Evolutionary conservation across 2,113 vertebrate genomes (phyloP).

Genomic region (Gorsachius goisagi): DNA sequence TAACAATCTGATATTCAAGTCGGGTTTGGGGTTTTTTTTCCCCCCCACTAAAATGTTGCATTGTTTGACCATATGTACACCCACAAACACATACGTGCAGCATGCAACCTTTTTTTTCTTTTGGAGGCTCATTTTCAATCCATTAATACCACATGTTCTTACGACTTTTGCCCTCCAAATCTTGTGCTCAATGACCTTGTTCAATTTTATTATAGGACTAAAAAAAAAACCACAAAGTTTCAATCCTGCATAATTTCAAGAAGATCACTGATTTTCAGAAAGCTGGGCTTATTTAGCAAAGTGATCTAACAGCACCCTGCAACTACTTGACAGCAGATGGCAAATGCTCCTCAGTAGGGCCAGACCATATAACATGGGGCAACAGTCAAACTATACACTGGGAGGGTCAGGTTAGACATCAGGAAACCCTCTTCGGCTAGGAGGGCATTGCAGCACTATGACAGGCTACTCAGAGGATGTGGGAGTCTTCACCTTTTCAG

Average conservation of each 20-base stretch:
- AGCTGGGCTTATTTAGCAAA: not conserved
- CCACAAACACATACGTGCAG: not conserved
- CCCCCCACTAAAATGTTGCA: not conserved
- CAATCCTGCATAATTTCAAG: not conserved
- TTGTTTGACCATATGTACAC: not conserved
- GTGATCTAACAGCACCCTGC: not conserved
- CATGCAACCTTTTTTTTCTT: not conserved
- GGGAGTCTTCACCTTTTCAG: not conserved
- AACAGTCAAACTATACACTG: not conserved
- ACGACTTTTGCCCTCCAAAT: not conserved
- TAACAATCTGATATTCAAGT: not conserved
- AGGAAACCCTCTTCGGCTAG: not conserved
- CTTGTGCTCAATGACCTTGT: not conserved
- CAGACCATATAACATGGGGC: not conserved
- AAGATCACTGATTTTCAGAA: not conserved
- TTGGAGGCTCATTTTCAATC: not conserved
- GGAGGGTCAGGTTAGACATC: not conserved
- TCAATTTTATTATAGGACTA: not conserved
- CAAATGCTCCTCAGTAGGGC: not conserved
- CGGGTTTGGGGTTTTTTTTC: too few relatives aligned
- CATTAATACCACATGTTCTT: not conserved
- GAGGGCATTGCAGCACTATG: not conserved
- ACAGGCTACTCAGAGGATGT: not conserved
- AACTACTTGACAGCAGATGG: not conserved
- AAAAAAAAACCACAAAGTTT: not conserved